phyloP scores from a whole-genome alignment of 2,113 vertebrate species.

The Takifugu bimaculatus region DNA sequence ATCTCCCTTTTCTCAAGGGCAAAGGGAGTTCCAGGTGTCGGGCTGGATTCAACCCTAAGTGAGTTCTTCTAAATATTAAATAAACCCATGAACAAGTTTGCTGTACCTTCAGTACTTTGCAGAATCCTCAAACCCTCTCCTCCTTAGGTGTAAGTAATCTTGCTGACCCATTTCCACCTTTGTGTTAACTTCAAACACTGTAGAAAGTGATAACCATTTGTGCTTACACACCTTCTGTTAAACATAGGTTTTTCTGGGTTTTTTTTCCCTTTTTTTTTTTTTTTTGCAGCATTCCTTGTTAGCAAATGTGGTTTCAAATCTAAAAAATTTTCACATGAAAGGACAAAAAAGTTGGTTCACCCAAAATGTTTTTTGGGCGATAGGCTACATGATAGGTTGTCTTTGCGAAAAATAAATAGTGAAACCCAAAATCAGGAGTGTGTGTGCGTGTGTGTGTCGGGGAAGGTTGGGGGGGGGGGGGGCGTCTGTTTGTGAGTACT shows the following conservation, averaged over 20 bases:
- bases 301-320: slow-evolving; percentile 95
- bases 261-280: slow-evolving; percentile 73
- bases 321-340: slow-evolving; percentile 78
- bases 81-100: slow-evolving; percentile 90
- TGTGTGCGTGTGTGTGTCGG: slow-evolving; percentile 49
- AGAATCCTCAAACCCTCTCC: slow-evolving; percentile 66
- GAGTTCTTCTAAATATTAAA: slow-evolving; percentile 69
- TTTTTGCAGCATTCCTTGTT: slow-evolving; percentile 98
- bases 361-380: slow-evolving; percentile 82
- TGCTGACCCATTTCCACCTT: slow-evolving; percentile 56
- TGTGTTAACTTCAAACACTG: slow-evolving; percentile 94
- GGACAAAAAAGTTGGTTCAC: slow-evolving; percentile 77
- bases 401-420: slow-evolving; percentile 97
- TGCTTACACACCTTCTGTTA: slow-evolving; percentile 97
- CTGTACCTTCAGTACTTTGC: slow-evolving; percentile 82
- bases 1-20: slow-evolving; percentile 63
- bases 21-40: slow-evolving; percentile 38
- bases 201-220: slow-evolving; percentile 96
- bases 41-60: slow-evolving; percentile 54
- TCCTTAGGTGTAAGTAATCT: slow-evolving; percentile 71
- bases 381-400: slow-evolving; percentile 93
- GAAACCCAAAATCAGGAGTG: slow-evolving; percentile 79
- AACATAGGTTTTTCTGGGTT: slow-evolving; percentile 81
- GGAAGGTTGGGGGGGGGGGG: neutral
- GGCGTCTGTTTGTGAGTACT: no score